A percentile compares a stretch with the other conserved stretches of the same genome.
These are phyloP conservation scores for Lithosia quadra DNA, from an alignment of 2,888 invertebrate genomes.

Conservation along the genomic window DNA sequence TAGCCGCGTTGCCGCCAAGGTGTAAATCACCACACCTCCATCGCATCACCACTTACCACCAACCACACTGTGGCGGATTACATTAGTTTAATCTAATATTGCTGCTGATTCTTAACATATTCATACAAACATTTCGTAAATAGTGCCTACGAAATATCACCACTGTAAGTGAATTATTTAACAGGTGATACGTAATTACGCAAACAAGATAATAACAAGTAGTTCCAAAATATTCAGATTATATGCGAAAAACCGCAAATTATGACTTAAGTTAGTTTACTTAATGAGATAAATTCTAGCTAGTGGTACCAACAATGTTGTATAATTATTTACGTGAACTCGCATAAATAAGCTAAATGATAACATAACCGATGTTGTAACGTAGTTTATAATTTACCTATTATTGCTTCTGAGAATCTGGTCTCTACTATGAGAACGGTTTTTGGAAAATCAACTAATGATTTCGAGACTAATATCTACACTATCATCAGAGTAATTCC, in stretches of 20 bases:
- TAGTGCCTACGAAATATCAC: neutral
- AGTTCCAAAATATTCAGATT: slow-evolving; percentile 9
- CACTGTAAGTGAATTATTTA: neutral
- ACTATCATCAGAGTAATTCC: slow-evolving; percentile 31
- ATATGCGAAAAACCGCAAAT: slow-evolving; percentile 18
- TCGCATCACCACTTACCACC: slow-evolving; percentile 48
- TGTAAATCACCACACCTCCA: slow-evolving; percentile 68
- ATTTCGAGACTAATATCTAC: slow-evolving; percentile 22
- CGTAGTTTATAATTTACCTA: slow-evolving; percentile 31
- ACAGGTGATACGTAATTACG: neutral
- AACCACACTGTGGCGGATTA: slow-evolving; percentile 11
- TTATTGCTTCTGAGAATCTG: slow-evolving; percentile 47
- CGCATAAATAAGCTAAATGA: slow-evolving; percentile 22
- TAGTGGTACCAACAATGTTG: slow-evolving; percentile 23
- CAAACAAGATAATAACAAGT: slow-evolving; percentile 10
- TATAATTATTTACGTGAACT: slow-evolving; percentile 21
- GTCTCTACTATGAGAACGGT: slow-evolving; percentile 52
- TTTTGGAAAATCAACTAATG: slow-evolving; percentile 44
- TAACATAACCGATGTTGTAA: slow-evolving; percentile 25
- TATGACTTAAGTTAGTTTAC: slow-evolving; percentile 17
- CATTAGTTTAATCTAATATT: neutral
- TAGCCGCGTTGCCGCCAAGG: slow-evolving; percentile 72
- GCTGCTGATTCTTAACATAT: neutral
- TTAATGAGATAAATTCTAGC: slow-evolving; percentile 13
- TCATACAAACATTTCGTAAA: neutral